Percentiles rank a stretch among this genome's conserved stretches.
Evolutionary conservation across 2,888 invertebrate genomes (phyloP).

Genomic region (Fragum whitleyi): DNA sequence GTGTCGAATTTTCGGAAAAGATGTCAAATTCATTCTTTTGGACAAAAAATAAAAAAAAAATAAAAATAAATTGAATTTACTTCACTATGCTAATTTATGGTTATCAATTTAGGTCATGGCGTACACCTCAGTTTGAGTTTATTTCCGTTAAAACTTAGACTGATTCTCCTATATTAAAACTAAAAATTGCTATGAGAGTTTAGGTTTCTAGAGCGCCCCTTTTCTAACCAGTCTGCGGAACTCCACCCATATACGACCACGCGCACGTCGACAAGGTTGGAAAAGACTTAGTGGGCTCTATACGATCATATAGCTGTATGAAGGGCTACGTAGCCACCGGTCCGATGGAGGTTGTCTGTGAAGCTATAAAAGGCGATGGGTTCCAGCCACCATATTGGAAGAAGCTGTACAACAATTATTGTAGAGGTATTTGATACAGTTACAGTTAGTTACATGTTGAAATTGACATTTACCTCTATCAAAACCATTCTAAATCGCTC

Average conservation of each 20-base stretch:
- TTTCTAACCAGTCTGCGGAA: slow-evolving; percentile 46
- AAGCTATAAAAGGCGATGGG: slow-evolving; percentile 25
- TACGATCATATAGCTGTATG: slow-evolving; percentile 39
- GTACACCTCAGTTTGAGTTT: too few species aligned
- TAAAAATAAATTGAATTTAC: too few species aligned
- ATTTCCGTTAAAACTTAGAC: too few species aligned
- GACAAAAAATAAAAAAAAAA: too few species aligned
- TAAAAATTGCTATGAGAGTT: not conserved
- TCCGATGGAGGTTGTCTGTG: slow-evolving; percentile 37
- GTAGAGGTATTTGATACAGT: slow-evolving; percentile 51
- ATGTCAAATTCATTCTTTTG: too few species aligned
- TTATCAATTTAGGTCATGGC: too few species aligned
- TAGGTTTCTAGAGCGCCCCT: slow-evolving; percentile 22
- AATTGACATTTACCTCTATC: too few species aligned
- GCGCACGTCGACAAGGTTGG: slow-evolving; percentile 38
- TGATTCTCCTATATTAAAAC: too few species aligned
- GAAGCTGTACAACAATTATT: slow-evolving; percentile 21
- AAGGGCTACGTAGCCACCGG: slow-evolving; percentile 46
- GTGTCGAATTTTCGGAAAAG: too few species aligned
- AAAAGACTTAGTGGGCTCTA: slow-evolving; percentile 30
- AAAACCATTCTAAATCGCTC: too few species aligned
- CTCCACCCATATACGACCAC: slow-evolving; percentile 34
- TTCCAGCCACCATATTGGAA: slow-evolving; percentile 34
- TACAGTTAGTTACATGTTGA: too few species aligned
- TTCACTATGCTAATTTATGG: too few species aligned